These are phyloP conservation scores for Leptoteleia sp. DNA, from an alignment of 1,140 invertebrate species.

Conservation along the genomic window DNA sequence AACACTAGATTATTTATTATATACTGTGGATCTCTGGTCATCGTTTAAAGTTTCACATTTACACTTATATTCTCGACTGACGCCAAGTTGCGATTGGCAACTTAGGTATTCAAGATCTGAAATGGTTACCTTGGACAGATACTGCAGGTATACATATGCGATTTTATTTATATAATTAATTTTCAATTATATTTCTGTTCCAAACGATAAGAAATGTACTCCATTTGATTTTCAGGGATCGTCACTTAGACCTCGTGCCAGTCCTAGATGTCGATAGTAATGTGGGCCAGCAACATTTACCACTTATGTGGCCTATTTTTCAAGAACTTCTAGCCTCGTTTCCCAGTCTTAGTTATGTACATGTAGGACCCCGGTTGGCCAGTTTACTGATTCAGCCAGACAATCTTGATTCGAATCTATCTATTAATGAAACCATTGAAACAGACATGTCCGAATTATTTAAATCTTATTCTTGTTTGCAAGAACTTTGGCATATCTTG, in stretches of 20 bases:
- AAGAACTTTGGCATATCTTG: constrained; percentile 82
- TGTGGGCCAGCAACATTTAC: constrained; percentile 82
- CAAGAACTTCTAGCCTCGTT: constrained; percentile 81
- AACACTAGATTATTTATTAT: constrained; percentile 83
- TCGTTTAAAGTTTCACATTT: constrained; percentile 85
- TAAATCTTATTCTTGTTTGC: constrained; percentile 79
- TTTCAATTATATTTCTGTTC: too few relatives aligned
- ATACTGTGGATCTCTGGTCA: constrained; percentile 83
- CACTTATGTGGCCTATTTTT: constrained; percentile 83
- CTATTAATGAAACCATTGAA: constrained; percentile 79
- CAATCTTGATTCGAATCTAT: constrained; percentile 75
- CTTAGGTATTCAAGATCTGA: constrained; percentile 82
- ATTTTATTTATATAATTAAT: constrained; percentile 53
- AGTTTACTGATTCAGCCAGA: constrained; percentile 81
- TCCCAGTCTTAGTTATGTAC: constrained; percentile 82
- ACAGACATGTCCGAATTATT: constrained; percentile 80
- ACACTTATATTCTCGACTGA: constrained; percentile 82
- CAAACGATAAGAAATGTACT: too few relatives aligned
- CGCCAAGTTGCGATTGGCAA: constrained; percentile 81
- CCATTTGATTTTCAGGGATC: constrained; percentile 67
- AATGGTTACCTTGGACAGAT: constrained; percentile 84
- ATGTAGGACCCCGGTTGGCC: constrained; percentile 84
- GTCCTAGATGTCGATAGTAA: constrained; percentile 84
- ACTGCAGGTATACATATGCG: constrained; percentile 81
- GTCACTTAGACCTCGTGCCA: constrained; percentile 82